Evolutionary conservation across 2,797 vertebrate species (phyloP).

Genomic region (Sylvia borin): DNA sequence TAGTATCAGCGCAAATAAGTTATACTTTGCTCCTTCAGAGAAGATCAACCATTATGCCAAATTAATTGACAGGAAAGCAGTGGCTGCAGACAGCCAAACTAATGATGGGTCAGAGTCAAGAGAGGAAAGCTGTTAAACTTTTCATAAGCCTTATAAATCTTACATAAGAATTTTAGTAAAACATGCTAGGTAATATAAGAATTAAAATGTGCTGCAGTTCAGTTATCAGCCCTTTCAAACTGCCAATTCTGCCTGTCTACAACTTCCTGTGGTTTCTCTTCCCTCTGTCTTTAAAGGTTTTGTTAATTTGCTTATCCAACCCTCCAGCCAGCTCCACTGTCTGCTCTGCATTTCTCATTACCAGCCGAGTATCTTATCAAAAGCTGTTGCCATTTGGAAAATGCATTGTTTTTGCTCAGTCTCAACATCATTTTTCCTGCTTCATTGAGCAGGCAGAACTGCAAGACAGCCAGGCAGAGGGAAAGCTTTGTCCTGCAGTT

Average conservation of each 20-base stretch:
- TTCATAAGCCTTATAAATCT: slow-evolving; percentile 43
- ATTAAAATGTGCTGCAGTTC: neutral
- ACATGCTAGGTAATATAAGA: neutral
- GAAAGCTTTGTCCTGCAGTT: slow-evolving; percentile 2
- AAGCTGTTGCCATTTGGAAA: slow-evolving; percentile 11
- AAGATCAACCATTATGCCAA: neutral
- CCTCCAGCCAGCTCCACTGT: neutral
- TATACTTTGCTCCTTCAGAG: neutral
- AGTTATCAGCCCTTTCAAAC: neutral
- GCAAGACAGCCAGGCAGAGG: neutral
- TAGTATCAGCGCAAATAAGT: neutral
- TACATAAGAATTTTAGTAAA: slow-evolving; percentile 31
- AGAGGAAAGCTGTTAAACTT: neutral
- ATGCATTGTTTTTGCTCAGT: slow-evolving; percentile 28
- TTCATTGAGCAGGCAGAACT: slow-evolving; percentile 4
- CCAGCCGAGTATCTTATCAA: slow-evolving; percentile 3
- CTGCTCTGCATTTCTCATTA: slow-evolving; percentile 37
- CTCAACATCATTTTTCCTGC: slow-evolving; percentile 18
- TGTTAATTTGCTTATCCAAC: slow-evolving; percentile 28
- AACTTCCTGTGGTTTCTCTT: neutral
- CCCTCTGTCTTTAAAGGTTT: neutral
- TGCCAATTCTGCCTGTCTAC: neutral
- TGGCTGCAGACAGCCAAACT: neutral
- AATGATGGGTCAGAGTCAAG: neutral
- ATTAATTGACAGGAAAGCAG: slow-evolving; percentile 31